Conservation (phyloP, 2,888 invertebrate species). For the Belgica antarctica region DNA sequence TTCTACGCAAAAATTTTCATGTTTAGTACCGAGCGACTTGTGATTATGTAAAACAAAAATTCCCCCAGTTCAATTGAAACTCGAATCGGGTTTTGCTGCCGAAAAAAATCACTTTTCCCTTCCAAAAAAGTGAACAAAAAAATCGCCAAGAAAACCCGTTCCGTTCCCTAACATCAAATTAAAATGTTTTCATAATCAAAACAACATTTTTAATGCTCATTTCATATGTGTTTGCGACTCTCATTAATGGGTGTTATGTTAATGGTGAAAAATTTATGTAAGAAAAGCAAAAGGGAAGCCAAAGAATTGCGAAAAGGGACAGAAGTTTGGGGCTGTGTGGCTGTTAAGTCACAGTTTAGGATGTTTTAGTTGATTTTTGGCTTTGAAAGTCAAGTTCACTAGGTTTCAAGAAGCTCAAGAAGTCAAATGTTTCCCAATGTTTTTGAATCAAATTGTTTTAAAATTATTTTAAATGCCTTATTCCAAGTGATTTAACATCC, state of each 20-base stretch:
- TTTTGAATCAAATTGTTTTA: too few relatives aligned
- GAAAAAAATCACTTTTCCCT: background rate
- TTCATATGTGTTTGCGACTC: conserved; percentile 18
- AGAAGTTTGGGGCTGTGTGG: too few relatives aligned
- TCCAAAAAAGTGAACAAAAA: background rate
- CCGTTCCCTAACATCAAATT: conserved; percentile 18
- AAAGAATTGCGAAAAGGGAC: background rate
- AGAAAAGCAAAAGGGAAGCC: background rate
- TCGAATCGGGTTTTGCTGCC: background rate
- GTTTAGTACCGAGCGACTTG: conserved; percentile 13
- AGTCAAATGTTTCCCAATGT: too few relatives aligned
- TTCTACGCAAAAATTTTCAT: conserved; percentile 10
- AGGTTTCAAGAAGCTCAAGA: too few relatives aligned
- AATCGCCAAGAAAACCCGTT: conserved; percentile 20
- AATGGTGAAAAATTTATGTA: conserved; percentile 10
- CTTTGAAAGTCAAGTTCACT: too few relatives aligned
- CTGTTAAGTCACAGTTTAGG: too few relatives aligned
- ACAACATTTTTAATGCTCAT: conserved; percentile 28
- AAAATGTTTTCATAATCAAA: conserved; percentile 31
- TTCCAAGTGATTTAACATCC: too few relatives aligned
- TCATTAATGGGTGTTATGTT: conserved; percentile 32
- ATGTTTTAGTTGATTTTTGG: too few relatives aligned
- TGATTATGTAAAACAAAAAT: conserved; percentile 19
- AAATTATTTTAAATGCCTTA: too few relatives aligned
- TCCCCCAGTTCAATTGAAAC: conserved; percentile 16